Evolutionary conservation across 2,797 vertebrate genomes (phyloP).

Genomic region (Rhynchonycteris naso): DNA sequence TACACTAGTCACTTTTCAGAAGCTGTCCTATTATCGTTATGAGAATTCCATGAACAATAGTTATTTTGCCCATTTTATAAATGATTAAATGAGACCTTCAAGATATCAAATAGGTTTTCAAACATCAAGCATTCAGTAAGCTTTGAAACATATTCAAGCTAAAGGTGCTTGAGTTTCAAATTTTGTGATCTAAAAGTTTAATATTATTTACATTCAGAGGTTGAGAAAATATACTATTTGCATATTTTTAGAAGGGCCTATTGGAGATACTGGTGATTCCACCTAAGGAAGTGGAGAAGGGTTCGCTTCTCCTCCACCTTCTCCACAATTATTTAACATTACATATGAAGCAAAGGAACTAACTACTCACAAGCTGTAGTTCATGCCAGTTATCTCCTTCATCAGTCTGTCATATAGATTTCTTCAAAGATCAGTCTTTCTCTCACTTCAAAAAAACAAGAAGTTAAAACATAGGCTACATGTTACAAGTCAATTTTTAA

Average conservation of each 20-base stretch:
- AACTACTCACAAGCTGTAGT: background rate
- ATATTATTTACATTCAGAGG: background rate
- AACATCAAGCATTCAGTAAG: background rate
- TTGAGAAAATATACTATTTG: background rate
- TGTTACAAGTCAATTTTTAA: background rate
- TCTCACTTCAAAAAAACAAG: background rate
- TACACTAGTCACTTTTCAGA: background rate
- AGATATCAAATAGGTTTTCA: background rate
- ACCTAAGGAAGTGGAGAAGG: background rate
- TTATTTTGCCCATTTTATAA: background rate
- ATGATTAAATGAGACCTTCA: background rate
- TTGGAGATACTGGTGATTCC: background rate
- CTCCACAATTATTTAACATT: background rate
- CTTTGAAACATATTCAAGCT: background rate
- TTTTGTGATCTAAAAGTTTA: background rate
- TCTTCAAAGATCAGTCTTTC: background rate
- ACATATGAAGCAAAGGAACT: background rate
- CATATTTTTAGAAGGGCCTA: background rate
- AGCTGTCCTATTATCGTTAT: background rate
- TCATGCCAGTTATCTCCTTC: background rate
- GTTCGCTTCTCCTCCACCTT: background rate
- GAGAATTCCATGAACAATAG: background rate
- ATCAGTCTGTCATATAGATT: background rate
- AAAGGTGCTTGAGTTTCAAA: background rate
- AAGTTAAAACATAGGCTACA: background rate